These are phyloP conservation scores for Elaphurus davidianus DNA, from an alignment of 2,113 vertebrate genomes.

Conservation along the genomic window DNA sequence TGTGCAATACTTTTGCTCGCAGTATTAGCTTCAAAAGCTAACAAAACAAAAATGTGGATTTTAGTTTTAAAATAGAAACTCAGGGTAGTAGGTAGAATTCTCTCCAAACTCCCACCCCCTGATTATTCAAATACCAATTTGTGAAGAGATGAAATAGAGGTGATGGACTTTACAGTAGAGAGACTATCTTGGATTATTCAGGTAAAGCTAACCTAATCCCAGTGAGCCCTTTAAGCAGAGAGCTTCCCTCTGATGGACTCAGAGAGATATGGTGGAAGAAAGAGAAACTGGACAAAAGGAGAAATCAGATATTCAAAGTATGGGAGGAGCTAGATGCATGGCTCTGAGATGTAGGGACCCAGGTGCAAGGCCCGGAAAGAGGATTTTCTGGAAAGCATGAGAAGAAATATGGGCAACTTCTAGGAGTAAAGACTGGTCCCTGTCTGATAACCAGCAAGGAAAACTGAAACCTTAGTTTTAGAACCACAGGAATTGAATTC, in stretches of 20 bases:
- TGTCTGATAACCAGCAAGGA: background rate
- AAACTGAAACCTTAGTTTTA: background rate
- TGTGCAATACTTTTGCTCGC: background rate
- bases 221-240: background rate
- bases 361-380: background rate
- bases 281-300: background rate
- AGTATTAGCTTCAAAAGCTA: background rate
- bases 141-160: background rate
- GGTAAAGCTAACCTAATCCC: background rate
- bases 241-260: background rate
- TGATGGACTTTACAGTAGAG: background rate
- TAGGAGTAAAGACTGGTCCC: background rate
- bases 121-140: background rate
- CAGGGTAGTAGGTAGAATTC: background rate
- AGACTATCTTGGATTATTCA: background rate
- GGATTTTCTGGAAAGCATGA: background rate
- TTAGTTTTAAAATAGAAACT: background rate
- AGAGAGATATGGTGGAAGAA: background rate
- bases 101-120: background rate
- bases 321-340: background rate
- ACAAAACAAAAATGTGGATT: background rate
- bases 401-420: background rate
- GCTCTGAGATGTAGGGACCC: background rate
- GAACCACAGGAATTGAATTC: background rate
- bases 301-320: background rate